These are phyloP conservation scores for Podotricha telesiphe DNA, from an alignment of 2,888 invertebrate species.

Conservation along the genomic window DNA sequence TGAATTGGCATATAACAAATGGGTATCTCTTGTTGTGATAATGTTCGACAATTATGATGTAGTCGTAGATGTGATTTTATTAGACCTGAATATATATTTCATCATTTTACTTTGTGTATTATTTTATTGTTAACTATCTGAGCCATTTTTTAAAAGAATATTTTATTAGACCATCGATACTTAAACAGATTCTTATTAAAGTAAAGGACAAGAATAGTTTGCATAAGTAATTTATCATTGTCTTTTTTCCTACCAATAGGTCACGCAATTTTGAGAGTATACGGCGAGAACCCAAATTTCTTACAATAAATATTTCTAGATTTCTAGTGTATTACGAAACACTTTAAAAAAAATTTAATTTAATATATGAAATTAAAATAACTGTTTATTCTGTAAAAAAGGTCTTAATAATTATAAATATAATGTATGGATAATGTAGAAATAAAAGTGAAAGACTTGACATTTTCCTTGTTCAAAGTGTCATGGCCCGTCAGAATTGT, in stretches of 20 bases:
- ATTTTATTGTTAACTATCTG: constrained; percentile 12
- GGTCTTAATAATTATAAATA: constrained; percentile 1
- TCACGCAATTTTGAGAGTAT: too few species aligned
- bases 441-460: constrained; percentile 43
- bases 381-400: neutral
- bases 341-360: too few species aligned
- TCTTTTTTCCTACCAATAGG: too few species aligned
- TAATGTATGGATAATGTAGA: neutral
- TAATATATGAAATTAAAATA: too few species aligned
- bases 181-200: too few species aligned
- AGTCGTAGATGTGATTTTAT: constrained; percentile 56
- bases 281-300: too few species aligned
- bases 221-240: too few species aligned
- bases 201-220: too few species aligned
- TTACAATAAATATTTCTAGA: too few species aligned
- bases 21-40: constrained; percentile 67
- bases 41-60: constrained; percentile 57
- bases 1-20: constrained; percentile 37
- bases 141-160: too few species aligned
- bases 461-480: constrained; percentile 63
- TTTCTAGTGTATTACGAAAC: too few species aligned
- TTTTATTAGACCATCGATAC: too few species aligned
- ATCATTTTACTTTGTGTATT: constrained; percentile 49
- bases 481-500: constrained; percentile 76
- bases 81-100: constrained; percentile 68